Percentiles rank a stretch among this genome's conserved stretches.
These are phyloP conservation scores for Hoplodrina ambigua DNA, from an alignment of 2,888 invertebrate genomes.

Conservation along the genomic window DNA sequence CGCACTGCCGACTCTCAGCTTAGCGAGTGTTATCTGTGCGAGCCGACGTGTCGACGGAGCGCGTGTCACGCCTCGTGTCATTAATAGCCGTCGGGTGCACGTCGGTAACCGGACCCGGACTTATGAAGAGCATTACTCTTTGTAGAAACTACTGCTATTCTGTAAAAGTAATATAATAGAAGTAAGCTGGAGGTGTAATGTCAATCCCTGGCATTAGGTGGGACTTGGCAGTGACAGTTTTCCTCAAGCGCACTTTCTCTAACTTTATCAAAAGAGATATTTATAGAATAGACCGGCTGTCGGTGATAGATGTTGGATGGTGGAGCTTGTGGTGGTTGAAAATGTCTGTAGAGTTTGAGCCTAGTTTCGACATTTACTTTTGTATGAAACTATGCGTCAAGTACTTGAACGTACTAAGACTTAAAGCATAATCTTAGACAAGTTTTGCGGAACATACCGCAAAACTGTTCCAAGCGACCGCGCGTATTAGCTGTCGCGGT, in stretches of 20 bases:
- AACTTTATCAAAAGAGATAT: no score
- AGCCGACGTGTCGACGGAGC: slow-evolving; percentile 45
- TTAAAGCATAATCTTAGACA: no score
- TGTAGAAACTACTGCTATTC: slow-evolving; percentile 9
- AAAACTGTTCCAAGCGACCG: no score
- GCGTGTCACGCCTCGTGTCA: slow-evolving; percentile 25
- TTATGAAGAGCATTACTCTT: slow-evolving; percentile 59
- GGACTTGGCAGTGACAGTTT: no score
- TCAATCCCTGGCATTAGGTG: no score
- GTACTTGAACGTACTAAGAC: no score
- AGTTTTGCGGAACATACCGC: no score
- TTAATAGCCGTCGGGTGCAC: slow-evolving; percentile 53
- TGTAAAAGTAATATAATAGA: not conserved
- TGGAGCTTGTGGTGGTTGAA: not conserved
- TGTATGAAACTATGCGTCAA: no score
- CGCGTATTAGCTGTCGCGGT: not conserved
- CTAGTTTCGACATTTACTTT: not conserved
- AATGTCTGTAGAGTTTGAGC: not conserved
- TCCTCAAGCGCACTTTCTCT: no score
- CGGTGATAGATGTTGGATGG: no score
- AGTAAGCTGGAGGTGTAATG: no score
- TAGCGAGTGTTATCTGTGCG: slow-evolving; percentile 8
- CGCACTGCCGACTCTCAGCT: not conserved
- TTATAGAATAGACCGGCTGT: no score
- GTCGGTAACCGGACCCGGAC: slow-evolving; percentile 50